phyloP scores from a whole-genome alignment of 2,797 vertebrate species.

The Falco berigora region DNA sequence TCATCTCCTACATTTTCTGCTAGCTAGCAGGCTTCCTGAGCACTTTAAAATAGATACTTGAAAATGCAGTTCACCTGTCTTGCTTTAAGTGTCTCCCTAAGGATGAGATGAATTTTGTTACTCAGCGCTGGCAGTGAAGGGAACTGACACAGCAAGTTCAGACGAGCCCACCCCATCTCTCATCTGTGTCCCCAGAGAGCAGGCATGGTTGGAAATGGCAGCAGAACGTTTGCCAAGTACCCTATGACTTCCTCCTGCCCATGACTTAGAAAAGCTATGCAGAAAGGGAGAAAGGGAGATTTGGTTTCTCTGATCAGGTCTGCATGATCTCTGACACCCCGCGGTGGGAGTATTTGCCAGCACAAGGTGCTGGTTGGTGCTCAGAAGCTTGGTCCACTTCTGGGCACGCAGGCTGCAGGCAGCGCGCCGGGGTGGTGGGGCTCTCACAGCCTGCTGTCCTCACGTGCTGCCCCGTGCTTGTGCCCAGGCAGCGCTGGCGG shows the following conservation, averaged over 20 bases:
- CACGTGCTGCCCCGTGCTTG: rapidly evolving
- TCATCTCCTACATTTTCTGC: background rate
- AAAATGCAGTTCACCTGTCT: background rate
- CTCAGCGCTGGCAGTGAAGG: background rate
- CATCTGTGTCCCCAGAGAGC: rapidly evolving
- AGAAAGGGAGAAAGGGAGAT: background rate
- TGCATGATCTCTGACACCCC: background rate
- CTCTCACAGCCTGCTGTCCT: background rate
- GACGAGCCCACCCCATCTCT: background rate
- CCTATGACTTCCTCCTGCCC: background rate
- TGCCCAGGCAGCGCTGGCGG: background rate
- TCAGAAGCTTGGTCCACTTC: background rate
- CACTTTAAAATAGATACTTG: background rate
- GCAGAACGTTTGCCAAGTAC: background rate
- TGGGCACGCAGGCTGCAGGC: background rate
- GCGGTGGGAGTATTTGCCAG: background rate
- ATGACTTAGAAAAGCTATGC: background rate
- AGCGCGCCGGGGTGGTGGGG: rapidly evolving
- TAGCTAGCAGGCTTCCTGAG: background rate
- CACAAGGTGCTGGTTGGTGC: background rate
- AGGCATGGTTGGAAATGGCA: rapidly evolving
- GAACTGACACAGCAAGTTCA: background rate
- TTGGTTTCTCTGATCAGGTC: background rate
- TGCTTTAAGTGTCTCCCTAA: background rate
- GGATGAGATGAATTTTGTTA: background rate